Evolutionary conservation across 1,140 invertebrate species (phyloP).

Genomic region (Cataglyphis hispanica): DNA sequence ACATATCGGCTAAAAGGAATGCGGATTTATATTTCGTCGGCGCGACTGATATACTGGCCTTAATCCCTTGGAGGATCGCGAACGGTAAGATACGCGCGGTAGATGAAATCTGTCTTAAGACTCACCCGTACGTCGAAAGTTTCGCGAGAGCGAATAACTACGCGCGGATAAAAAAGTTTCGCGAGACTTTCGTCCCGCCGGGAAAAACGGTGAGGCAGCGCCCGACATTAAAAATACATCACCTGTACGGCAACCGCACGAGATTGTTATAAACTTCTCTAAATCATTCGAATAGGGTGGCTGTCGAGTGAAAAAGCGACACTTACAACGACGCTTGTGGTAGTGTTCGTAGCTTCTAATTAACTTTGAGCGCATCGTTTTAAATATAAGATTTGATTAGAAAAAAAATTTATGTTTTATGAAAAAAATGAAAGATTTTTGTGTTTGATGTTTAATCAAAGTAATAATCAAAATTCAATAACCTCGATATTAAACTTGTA

Average conservation of each 20-base stretch:
- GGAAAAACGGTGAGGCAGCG: slow-evolving; percentile 32
- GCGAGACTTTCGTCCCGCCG: slow-evolving; percentile 43
- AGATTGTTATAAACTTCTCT: slow-evolving; percentile 49
- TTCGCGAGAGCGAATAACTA: slow-evolving; percentile 57
- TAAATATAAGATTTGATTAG: neutral
- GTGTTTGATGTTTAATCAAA: neutral
- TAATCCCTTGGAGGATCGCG: slow-evolving; percentile 52
- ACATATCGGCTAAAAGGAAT: slow-evolving; percentile 10
- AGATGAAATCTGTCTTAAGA: slow-evolving; percentile 64
- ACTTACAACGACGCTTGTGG: slow-evolving; percentile 16
- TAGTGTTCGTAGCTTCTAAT: neutral
- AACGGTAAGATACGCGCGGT: slow-evolving; percentile 10
- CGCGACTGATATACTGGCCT: slow-evolving; percentile 37
- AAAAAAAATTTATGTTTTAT: neutral
- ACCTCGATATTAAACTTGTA: no score
- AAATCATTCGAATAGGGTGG: slow-evolving; percentile 43
- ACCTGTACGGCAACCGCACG: neutral
- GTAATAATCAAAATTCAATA: no score
- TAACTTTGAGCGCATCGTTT: neutral
- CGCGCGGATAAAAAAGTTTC: slow-evolving; percentile 50
- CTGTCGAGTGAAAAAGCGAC: slow-evolving; percentile 14
- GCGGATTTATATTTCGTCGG: slow-evolving; percentile 44
- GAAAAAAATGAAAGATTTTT: neutral
- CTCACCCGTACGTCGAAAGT: slow-evolving; percentile 55
- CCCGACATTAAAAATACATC: slow-evolving; percentile 56